A percentile compares a stretch with the other conserved stretches of the same genome.
These are phyloP conservation scores for Carassius carassius DNA, from an alignment of 2,113 vertebrate species.

Conservation along the genomic window DNA sequence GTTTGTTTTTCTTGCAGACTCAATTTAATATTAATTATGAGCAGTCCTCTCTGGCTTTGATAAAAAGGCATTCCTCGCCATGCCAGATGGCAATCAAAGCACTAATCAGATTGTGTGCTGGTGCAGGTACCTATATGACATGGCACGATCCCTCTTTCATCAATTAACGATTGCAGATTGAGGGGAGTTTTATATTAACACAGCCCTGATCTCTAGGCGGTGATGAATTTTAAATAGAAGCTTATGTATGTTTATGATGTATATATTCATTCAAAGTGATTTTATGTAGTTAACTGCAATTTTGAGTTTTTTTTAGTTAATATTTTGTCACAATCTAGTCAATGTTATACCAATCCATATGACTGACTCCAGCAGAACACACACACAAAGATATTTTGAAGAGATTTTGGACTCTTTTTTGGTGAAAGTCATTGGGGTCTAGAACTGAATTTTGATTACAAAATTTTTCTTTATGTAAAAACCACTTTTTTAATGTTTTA, in stretches of 20 bases:
- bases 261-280: not conserved
- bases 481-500: not conserved
- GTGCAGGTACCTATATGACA: not conserved
- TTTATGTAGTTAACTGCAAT: not conserved
- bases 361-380: too few relatives aligned
- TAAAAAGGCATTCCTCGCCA: not conserved
- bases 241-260: not conserved
- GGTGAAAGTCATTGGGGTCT: too few relatives aligned
- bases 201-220: not conserved
- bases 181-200: slow-evolving; percentile 21
- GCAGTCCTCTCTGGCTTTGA: not conserved
- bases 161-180: not conserved
- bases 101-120: not conserved
- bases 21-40: slow-evolving; percentile 25
- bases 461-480: not conserved
- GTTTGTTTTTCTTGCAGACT: not conserved
- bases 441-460: not conserved
- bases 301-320: not conserved
- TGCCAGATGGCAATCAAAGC: slow-evolving; percentile 16
- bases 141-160: not conserved
- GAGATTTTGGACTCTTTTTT: too few relatives aligned
- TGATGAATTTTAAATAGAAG: not conserved
- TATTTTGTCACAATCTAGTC: not conserved
- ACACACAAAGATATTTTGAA: too few relatives aligned
- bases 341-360: not conserved